These are phyloP conservation scores for Hylomyscus alleni DNA, from an alignment of 2,797 vertebrate species.

Conservation along the genomic window DNA sequence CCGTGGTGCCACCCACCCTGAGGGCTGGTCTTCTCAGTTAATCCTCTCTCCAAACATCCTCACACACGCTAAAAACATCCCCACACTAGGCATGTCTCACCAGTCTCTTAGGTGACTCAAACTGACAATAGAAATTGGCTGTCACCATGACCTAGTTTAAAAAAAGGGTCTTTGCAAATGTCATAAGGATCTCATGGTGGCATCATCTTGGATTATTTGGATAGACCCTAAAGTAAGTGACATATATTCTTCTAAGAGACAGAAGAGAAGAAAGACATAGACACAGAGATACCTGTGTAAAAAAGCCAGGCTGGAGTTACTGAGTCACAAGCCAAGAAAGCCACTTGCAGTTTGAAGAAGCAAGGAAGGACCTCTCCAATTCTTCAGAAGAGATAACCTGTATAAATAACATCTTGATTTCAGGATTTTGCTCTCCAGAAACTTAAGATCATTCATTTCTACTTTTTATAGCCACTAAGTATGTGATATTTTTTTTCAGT, in stretches of 20 bases:
- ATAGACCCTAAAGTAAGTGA: conserved; percentile 4
- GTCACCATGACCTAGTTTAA: not conserved
- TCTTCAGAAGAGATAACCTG: not conserved
- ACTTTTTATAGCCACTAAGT: not conserved
- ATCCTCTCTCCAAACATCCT: not conserved
- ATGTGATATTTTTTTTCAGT: not conserved
- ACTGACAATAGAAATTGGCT: not conserved
- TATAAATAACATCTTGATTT: not conserved
- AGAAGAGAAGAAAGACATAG: not conserved
- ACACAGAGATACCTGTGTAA: not conserved
- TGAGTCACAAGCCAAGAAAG: not conserved
- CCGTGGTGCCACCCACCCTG: not conserved
- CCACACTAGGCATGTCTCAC: not conserved
- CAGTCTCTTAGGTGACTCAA: not conserved
- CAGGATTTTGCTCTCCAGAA: not conserved
- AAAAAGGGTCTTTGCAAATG: conserved; percentile 34
- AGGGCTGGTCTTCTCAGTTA: not conserved
- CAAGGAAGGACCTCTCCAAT: not conserved
- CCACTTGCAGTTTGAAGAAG: not conserved
- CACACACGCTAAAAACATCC: not conserved
- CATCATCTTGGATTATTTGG: conserved; percentile 35
- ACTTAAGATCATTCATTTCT: not conserved
- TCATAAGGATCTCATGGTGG: conserved; percentile 19
- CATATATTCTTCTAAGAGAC: conserved; percentile 19
- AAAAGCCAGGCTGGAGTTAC: not conserved